Percentiles rank a stretch among this genome's conserved stretches.
Conservation (phyloP, 2,888 invertebrate species). For the Meiosimyza platycephala region DNA sequence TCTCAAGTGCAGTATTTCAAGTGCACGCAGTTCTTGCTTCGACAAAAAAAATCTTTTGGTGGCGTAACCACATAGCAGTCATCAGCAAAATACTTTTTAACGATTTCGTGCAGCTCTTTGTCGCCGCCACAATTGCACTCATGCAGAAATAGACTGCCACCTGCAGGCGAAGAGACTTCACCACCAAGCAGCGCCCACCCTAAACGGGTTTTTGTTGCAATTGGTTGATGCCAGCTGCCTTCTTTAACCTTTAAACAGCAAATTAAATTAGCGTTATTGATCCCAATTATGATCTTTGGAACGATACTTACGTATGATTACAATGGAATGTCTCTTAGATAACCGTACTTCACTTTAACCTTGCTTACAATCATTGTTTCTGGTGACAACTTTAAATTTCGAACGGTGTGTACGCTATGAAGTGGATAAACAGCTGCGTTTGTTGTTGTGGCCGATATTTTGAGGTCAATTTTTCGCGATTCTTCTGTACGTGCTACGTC, state of each 20-base stretch:
- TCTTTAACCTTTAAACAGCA: constrained; percentile 22
- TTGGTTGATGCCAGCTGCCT: constrained; percentile 31
- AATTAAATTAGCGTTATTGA: constrained; percentile 37
- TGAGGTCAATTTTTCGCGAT: constrained; percentile 26
- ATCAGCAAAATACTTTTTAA: too few relatives aligned
- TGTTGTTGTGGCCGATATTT: constrained; percentile 23
- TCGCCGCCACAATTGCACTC: too few relatives aligned
- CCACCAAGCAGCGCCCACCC: too few relatives aligned
- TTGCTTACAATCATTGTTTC: too few relatives aligned
- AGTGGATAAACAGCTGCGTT: not conserved
- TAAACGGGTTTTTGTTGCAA: not conserved
- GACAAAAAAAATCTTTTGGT: too few relatives aligned
- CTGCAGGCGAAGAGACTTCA: too few relatives aligned
- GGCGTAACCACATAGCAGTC: too few relatives aligned
- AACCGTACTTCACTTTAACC: constrained; percentile 8
- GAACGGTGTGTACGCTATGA: constrained; percentile 16
- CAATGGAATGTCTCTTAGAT: constrained; percentile 30
- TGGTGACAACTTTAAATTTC: constrained; percentile 22
- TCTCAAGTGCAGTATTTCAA: too few relatives aligned
- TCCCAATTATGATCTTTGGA: constrained; percentile 33
- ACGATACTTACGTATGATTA: constrained; percentile 16
- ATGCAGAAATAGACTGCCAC: too few relatives aligned
- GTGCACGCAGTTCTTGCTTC: too few relatives aligned
- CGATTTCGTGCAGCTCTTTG: too few relatives aligned
- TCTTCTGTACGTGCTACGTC: constrained; percentile 19